Percentiles rank a stretch among this genome's conserved stretches.
phyloP scores from a whole-genome alignment of 2,888 invertebrate genomes.

The Alloscopus bannaensis region DNA sequence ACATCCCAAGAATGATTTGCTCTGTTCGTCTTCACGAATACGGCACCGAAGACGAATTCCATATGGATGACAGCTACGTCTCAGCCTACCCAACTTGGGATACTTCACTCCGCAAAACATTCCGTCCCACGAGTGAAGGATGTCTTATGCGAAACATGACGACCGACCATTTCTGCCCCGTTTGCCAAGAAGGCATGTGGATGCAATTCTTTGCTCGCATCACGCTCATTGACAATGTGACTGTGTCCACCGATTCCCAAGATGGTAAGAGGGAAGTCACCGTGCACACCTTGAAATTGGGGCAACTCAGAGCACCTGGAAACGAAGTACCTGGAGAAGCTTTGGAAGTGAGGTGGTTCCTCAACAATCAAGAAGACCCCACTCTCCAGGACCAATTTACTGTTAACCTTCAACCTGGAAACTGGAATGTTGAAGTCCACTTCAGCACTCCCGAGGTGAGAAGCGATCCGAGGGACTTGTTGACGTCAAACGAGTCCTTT shows the following conservation, averaged over 20 bases:
- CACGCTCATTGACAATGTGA: slow-evolving; percentile 65
- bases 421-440: slow-evolving; percentile 43
- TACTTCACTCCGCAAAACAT: not conserved
- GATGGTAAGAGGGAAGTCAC: slow-evolving; percentile 42
- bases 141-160: slow-evolving; percentile 70
- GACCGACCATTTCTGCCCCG: slow-evolving; percentile 52
- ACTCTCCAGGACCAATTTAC: slow-evolving; percentile 38
- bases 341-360: slow-evolving; percentile 60
- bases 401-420: slow-evolving; percentile 39
- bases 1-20: slow-evolving; percentile 70
- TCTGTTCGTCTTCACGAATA: slow-evolving; percentile 64
- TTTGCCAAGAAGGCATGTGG: slow-evolving; percentile 72
- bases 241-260: slow-evolving; percentile 15
- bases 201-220: slow-evolving; percentile 64
- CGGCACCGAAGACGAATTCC: slow-evolving; percentile 56
- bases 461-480: slow-evolving; percentile 33
- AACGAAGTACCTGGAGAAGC: slow-evolving; percentile 57
- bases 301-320: slow-evolving; percentile 56
- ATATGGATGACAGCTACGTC: slow-evolving; percentile 25
- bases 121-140: slow-evolving; percentile 21
- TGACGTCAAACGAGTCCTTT: slow-evolving; percentile 25
- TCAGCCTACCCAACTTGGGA: slow-evolving; percentile 67
- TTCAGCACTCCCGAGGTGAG: slow-evolving; percentile 50
- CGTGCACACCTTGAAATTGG: slow-evolving; percentile 63
- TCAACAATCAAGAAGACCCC: slow-evolving; percentile 38